Evolutionary conservation across 1,140 invertebrate genomes (phyloP).

Genomic region (Lepidurus packardi): DNA sequence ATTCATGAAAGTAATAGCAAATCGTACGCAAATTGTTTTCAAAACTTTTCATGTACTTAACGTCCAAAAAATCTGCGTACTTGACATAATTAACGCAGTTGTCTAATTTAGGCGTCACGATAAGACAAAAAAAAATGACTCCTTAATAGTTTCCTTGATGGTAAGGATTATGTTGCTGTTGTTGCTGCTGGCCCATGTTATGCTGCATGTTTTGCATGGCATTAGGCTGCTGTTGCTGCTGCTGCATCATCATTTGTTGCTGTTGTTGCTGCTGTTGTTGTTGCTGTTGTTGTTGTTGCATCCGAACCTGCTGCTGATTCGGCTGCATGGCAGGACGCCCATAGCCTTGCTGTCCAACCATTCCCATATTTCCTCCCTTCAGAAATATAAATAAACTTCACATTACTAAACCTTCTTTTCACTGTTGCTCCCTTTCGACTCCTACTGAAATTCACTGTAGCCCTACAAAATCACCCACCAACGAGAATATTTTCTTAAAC

Average conservation of each 20-base stretch:
- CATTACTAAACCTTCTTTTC: background rate
- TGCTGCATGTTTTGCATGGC: constrained; percentile 45
- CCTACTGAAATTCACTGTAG: background rate
- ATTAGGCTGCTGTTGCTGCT: constrained; percentile 44
- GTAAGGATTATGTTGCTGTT: constrained; percentile 40
- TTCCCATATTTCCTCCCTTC: background rate
- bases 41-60: too few species aligned
- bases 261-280: constrained; percentile 55
- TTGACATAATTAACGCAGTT: too few species aligned
- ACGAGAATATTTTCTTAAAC: background rate
- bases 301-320: constrained; percentile 45
- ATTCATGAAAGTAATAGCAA: too few species aligned
- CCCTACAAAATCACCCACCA: background rate
- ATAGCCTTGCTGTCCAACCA: constrained; percentile 15
- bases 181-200: constrained; percentile 39
- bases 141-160: constrained; percentile 1
- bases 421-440: background rate
- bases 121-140: background rate
- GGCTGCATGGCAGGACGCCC: constrained; percentile 30
- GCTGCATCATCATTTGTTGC: constrained; percentile 45
- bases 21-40: too few species aligned
- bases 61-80: too few species aligned
- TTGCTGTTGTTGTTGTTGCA: constrained; percentile 50
- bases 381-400: background rate
- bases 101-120: too few species aligned